A percentile compares a stretch with the other conserved stretches of the same genome.
Evolutionary conservation across 2,113 vertebrate species (phyloP).

Genomic region (Gorsachius goisagi): DNA sequence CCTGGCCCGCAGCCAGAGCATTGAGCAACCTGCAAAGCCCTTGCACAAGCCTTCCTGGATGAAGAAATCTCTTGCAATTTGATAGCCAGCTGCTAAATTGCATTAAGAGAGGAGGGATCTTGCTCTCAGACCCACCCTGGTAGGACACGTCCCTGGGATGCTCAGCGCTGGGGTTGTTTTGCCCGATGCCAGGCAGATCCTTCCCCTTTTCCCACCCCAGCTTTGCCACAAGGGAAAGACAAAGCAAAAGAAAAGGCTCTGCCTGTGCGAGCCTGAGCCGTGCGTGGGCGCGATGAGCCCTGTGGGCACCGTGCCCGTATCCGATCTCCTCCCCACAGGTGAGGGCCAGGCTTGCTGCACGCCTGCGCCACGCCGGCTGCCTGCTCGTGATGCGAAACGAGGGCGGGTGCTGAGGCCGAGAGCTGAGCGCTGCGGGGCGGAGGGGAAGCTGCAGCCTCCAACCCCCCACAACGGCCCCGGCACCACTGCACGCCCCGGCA

Average conservation of each 20-base stretch:
- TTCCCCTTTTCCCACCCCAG: neutral
- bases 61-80: neutral
- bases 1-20: neutral
- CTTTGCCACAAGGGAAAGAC: neutral
- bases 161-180: neutral
- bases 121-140: neutral
- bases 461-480: neutral
- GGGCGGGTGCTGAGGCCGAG: neutral
- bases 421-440: neutral
- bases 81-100: neutral
- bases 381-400: fast-evolving
- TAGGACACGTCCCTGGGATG: neutral
- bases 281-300: neutral
- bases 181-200: neutral
- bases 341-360: neutral
- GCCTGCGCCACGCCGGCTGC: neutral
- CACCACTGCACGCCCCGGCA: fast-evolving
- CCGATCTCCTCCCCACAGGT: neutral
- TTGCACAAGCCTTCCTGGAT: constrained; percentile 47
- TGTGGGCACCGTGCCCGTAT: fast-evolving
- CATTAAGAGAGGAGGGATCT: neutral
- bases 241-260: neutral
- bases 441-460: neutral
- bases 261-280: fast-evolving
- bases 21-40: constrained; percentile 26